Percentiles rank a stretch among this genome's conserved stretches.
These are phyloP conservation scores for Galerucella calmariensis DNA, from an alignment of 2,888 invertebrate genomes.

Conservation along the genomic window DNA sequence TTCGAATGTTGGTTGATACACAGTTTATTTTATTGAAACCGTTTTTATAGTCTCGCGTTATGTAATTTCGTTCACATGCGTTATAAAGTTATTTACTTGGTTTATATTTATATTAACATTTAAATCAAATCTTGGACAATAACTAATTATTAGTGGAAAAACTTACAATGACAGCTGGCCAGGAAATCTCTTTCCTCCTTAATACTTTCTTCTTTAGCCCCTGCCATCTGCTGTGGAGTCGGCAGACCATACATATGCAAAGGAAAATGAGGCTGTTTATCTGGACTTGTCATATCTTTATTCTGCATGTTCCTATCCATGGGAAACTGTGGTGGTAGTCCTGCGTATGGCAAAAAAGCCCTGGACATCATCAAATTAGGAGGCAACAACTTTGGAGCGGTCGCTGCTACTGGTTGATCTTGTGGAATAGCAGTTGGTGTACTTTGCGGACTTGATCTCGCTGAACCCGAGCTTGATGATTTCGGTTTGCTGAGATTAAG, in stretches of 20 bases:
- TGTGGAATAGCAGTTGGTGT: slow-evolving; percentile 59
- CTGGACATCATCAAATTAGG: slow-evolving; percentile 71
- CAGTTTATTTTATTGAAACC: slow-evolving; percentile 23
- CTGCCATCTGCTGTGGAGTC: slow-evolving; percentile 58
- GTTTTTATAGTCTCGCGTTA: slow-evolving; percentile 14
- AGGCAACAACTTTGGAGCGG: slow-evolving; percentile 70
- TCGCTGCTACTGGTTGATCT: slow-evolving; percentile 69
- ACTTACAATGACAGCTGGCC: slow-evolving; percentile 71
- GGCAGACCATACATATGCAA: slow-evolving; percentile 64
- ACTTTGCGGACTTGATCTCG: slow-evolving; percentile 67
- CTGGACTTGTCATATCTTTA: slow-evolving; percentile 59
- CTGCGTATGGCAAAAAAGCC: slow-evolving; percentile 72
- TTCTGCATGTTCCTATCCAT: slow-evolving; percentile 61
- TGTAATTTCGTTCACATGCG: slow-evolving; percentile 19
- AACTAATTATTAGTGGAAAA: too few relatives aligned
- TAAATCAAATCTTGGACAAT: too few relatives aligned
- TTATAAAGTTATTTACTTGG: neutral
- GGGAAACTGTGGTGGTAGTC: slow-evolving; percentile 70
- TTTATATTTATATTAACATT: too few relatives aligned
- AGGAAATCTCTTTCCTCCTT: slow-evolving; percentile 74
- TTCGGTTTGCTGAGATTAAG: slow-evolving; percentile 91
- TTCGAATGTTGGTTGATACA: slow-evolving; percentile 21
- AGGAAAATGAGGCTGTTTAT: slow-evolving; percentile 61
- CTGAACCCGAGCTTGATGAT: slow-evolving; percentile 67
- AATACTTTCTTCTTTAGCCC: slow-evolving; percentile 57